Percentiles rank a stretch among this genome's conserved stretches.
phyloP scores from a whole-genome alignment of 2,888 invertebrate genomes.

The Ephialtes manifestator region DNA sequence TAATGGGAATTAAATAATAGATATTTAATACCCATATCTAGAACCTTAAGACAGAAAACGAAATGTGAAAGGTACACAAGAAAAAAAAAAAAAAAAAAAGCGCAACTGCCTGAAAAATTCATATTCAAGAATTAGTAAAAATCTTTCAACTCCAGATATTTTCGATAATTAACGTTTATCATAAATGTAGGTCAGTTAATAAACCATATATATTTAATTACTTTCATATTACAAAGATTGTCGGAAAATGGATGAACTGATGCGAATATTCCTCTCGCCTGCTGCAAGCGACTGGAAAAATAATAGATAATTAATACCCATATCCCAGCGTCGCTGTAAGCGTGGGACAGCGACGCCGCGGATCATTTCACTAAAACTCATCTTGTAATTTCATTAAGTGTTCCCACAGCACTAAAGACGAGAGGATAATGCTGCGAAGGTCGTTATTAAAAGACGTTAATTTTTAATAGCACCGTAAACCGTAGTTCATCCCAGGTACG shows the following conservation, averaged over 20 bases:
- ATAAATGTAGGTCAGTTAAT: too few relatives aligned
- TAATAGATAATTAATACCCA: slow-evolving; percentile 68
- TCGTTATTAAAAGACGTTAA: slow-evolving; percentile 75
- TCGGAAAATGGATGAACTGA: not conserved
- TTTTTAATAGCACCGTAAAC: slow-evolving; percentile 75
- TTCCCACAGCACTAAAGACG: slow-evolving; percentile 68
- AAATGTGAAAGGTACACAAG: too few relatives aligned
- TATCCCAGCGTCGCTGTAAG: slow-evolving; percentile 31
- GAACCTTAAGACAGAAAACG: too few relatives aligned
- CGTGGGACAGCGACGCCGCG: slow-evolving; percentile 48
- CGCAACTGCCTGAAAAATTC: too few relatives aligned
- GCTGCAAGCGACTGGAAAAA: slow-evolving; percentile 62
- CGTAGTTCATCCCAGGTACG: slow-evolving; percentile 72
- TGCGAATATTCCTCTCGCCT: not conserved
- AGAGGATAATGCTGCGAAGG: slow-evolving; percentile 67
- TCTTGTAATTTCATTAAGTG: slow-evolving; percentile 72
- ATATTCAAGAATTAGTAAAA: too few relatives aligned
- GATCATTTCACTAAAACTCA: slow-evolving; percentile 71
- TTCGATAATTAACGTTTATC: too few relatives aligned
- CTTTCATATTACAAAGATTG: not conserved
- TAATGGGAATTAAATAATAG: too few relatives aligned
- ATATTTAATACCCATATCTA: too few relatives aligned
- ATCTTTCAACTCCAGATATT: too few relatives aligned
- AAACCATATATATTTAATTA: too few relatives aligned
- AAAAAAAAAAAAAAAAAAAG: too few relatives aligned